Conservation (phyloP, 2,888 invertebrate species). For the Lasioglossum malachurum region DNA sequence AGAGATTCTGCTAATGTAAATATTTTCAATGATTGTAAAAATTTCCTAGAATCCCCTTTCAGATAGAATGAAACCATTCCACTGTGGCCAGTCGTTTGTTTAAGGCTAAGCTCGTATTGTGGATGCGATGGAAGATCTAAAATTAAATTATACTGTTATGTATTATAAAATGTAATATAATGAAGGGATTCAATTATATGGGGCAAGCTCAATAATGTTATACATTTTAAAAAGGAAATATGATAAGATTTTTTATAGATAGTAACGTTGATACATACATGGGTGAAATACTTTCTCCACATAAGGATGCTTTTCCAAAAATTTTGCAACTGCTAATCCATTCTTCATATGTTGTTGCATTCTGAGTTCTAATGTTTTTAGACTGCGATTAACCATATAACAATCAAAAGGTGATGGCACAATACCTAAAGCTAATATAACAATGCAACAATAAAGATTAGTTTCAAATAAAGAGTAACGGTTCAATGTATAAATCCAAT, state of each 20-base stretch:
- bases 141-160: slow-evolving; percentile 53
- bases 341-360: slow-evolving; percentile 96
- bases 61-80: slow-evolving; percentile 97
- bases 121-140: slow-evolving; percentile 93
- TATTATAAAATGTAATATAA: background rate
- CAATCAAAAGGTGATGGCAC: slow-evolving; percentile 99
- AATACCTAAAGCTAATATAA: slow-evolving; percentile 91
- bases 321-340: slow-evolving; percentile 91
- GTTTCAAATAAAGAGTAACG: background rate
- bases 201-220: background rate
- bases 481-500: background rate
- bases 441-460: slow-evolving; percentile 19
- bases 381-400: slow-evolving; percentile 95
- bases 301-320: slow-evolving; percentile 91
- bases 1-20: slow-evolving; percentile 97
- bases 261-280: slow-evolving; percentile 84
- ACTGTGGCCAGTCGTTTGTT: slow-evolving; percentile 94
- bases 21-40: slow-evolving; percentile 91
- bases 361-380: slow-evolving; percentile 96
- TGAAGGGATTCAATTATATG: background rate
- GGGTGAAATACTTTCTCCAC: slow-evolving; percentile 94
- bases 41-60: slow-evolving; percentile 91
- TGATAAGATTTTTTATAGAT: slow-evolving; percentile 6
- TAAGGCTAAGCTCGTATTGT: slow-evolving; percentile 91
- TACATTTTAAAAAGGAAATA: background rate